Evolutionary conservation across 2,113 vertebrate genomes (phyloP).

Genomic region (Corvus hawaiiensis): DNA sequence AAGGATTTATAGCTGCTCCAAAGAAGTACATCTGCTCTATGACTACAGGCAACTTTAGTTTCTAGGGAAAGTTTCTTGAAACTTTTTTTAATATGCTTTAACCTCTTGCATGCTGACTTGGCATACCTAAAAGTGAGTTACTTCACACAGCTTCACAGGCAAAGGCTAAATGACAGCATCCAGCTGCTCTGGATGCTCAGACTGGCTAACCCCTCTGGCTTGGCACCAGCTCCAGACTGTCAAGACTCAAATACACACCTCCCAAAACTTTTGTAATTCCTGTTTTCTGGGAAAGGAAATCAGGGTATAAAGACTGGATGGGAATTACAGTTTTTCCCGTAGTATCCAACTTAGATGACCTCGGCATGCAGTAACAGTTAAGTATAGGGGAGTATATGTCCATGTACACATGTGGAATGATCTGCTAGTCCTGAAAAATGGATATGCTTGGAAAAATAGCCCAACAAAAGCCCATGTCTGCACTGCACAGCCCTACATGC

Average conservation of each 20-base stretch:
- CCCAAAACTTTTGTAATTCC: background rate
- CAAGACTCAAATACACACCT: background rate
- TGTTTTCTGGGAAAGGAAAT: background rate
- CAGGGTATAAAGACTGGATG: background rate
- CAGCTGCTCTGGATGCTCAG: background rate
- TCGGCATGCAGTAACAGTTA: background rate
- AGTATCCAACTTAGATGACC: background rate
- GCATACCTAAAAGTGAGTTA: background rate
- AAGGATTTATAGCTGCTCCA: conserved; percentile 51
- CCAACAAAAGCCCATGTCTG: background rate
- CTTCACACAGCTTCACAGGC: background rate
- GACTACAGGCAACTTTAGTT: conserved; percentile 49
- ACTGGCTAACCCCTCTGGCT: background rate
- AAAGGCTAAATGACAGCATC: background rate
- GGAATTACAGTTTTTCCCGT: background rate
- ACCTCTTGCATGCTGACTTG: conserved; percentile 11
- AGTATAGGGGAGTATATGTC: background rate
- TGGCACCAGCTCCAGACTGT: background rate
- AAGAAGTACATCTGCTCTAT: conserved; percentile 43
- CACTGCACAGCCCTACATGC: background rate
- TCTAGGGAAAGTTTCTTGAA: conserved; percentile 16
- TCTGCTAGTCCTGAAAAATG: background rate
- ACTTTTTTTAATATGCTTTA: conserved; percentile 21
- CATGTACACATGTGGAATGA: background rate
- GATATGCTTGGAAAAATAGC: background rate